Evolutionary conservation across 1,140 invertebrate species (phyloP).

Genomic region (Microplitis demolitor): DNA sequence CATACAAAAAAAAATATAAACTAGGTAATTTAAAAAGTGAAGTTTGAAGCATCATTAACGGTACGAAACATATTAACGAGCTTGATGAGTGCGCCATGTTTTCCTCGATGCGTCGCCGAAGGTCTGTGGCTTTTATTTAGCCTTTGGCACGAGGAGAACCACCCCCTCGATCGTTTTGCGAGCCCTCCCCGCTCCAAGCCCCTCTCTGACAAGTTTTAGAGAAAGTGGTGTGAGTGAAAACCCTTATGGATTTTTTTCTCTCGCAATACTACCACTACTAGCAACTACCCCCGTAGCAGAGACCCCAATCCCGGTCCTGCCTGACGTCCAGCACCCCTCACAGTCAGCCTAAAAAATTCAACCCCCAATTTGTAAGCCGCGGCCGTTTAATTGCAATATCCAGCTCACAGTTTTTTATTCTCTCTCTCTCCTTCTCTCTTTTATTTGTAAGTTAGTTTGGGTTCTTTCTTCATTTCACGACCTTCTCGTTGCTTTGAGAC

Average conservation of each 20-base stretch:
- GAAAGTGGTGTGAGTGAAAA: conserved; percentile 28
- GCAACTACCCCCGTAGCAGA: conserved; percentile 34
- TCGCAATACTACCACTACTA: conserved; percentile 26
- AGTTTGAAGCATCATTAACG: neutral
- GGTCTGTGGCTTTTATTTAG: conserved; percentile 51
- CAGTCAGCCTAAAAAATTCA: conserved; percentile 50
- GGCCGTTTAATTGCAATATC: conserved; percentile 59
- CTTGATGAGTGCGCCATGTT: conserved; percentile 31
- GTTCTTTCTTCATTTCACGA: too few species aligned
- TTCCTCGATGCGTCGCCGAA: conserved; percentile 24
- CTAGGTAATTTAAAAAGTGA: neutral
- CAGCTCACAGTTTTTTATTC: conserved; percentile 45
- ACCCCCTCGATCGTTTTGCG: neutral
- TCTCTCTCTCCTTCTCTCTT: neutral
- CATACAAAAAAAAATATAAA: neutral
- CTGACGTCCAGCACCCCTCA: conserved; percentile 31
- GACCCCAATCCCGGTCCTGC: neutral
- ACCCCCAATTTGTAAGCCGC: conserved; percentile 57
- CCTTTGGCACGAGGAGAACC: conserved; percentile 40
- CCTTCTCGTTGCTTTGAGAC: neutral
- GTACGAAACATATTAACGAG: neutral
- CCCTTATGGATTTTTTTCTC: conserved; percentile 61
- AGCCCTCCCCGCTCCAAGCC: conserved; percentile 28
- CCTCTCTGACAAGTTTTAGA: conserved; percentile 32
- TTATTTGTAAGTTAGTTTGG: too few species aligned